Conservation (phyloP, 2,888 invertebrate genomes). For the Xestia sexstrigata region DNA sequence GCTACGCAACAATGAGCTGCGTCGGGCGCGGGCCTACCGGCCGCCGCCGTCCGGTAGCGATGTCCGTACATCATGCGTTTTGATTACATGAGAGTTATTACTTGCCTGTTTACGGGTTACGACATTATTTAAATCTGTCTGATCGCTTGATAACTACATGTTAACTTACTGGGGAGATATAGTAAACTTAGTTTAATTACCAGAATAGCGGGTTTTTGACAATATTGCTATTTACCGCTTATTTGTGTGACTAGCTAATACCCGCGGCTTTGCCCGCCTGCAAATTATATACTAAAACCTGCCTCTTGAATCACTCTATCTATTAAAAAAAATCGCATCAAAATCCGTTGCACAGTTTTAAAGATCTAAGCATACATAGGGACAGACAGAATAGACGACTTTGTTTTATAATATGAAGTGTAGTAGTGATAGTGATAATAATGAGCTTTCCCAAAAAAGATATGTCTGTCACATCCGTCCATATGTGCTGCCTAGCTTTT, state of each 20-base stretch:
- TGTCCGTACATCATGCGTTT: conserved; percentile 39
- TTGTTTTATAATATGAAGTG: too few relatives aligned
- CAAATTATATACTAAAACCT: too few relatives aligned
- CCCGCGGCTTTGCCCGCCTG: too few relatives aligned
- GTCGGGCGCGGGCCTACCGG: conserved; percentile 3
- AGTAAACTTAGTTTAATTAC: neutral
- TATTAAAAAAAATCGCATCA: too few relatives aligned
- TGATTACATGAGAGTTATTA: conserved; percentile 38
- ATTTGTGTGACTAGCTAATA: too few relatives aligned
- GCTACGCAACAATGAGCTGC: conserved; percentile 69
- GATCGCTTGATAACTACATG: neutral
- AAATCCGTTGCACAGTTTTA: too few relatives aligned
- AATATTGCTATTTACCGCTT: neutral
- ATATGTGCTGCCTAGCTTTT: neutral
- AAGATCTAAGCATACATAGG: too few relatives aligned
- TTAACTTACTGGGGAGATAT: neutral
- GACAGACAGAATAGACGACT: too few relatives aligned
- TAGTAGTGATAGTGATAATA: too few relatives aligned
- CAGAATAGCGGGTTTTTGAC: neutral
- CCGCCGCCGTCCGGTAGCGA: conserved; percentile 44
- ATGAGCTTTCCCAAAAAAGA: neutral
- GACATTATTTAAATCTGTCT: conserved; percentile 9
- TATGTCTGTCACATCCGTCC: neutral
- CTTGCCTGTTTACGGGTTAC: neutral
- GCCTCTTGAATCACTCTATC: too few relatives aligned